Percentiles rank a stretch among this genome's conserved stretches.
phyloP scores from a whole-genome alignment of 2,797 vertebrate species.

The Halcyon smyrnensis region DNA sequence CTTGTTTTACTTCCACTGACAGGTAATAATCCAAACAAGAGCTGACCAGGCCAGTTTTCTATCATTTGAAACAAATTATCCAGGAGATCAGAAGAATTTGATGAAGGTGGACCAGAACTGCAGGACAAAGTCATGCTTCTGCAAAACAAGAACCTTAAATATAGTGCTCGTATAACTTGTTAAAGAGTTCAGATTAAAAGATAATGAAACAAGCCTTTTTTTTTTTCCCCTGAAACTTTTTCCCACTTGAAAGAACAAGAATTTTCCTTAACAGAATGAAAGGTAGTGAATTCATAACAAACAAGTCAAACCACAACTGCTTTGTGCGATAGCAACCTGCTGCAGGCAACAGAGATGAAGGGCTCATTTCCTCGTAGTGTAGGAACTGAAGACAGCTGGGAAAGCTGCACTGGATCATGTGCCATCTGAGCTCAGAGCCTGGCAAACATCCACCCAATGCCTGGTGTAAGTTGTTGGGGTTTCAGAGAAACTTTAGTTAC shows the following conservation, averaged over 20 bases:
- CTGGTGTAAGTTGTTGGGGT: background rate
- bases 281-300: background rate
- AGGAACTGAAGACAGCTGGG: background rate
- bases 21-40: background rate
- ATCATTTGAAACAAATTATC: background rate
- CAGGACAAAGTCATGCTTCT: background rate
- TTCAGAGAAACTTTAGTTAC: background rate
- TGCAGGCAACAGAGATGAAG: constrained; percentile 7
- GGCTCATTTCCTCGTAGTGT: background rate
- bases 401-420: background rate
- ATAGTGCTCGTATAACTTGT: background rate
- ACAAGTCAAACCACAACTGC: constrained; percentile 30
- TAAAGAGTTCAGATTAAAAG: constrained; percentile 1
- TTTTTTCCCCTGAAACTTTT: background rate
- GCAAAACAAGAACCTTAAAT: background rate
- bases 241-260: constrained; percentile 22
- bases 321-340: background rate
- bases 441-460: background rate
- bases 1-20: background rate
- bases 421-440: background rate
- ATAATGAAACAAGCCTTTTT: background rate
- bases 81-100: background rate
- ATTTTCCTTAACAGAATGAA: constrained; percentile 10
- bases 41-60: background rate
- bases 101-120: background rate